Evolutionary conservation across 1,140 invertebrate genomes (phyloP).

Genomic region (Rhysida immarginata): DNA sequence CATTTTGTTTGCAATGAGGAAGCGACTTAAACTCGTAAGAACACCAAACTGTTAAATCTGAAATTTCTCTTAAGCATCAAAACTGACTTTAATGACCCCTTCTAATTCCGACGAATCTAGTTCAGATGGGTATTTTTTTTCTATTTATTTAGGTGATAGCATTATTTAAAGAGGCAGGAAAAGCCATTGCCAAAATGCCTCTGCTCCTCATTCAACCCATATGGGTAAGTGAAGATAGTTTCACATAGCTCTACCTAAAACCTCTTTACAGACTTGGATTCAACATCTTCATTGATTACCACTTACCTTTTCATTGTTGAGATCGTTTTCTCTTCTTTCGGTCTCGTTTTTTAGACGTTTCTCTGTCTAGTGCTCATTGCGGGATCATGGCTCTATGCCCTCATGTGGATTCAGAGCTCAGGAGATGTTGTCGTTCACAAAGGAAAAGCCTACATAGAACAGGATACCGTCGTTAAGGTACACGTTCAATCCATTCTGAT

Average conservation of each 20-base stretch:
- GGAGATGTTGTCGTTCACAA: conserved; percentile 35
- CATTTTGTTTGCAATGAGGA: conserved; percentile 7
- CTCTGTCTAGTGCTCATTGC: conserved; percentile 36
- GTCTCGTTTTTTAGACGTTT: conserved; percentile 54
- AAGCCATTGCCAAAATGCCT: conserved; percentile 52
- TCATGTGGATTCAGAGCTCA: conserved; percentile 44
- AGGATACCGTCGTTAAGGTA: conserved; percentile 37
- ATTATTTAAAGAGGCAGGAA: conserved; percentile 58
- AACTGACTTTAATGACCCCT: too few species aligned
- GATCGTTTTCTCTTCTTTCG: too few species aligned
- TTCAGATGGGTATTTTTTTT: too few species aligned
- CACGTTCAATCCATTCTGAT: too few species aligned
- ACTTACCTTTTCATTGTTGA: too few species aligned
- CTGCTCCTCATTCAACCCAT: conserved; percentile 56
- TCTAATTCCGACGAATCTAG: too few species aligned
- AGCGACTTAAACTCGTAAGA: conserved; percentile 6
- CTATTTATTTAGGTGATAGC: conserved; percentile 36
- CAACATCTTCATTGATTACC: not conserved
- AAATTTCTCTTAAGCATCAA: too few species aligned
- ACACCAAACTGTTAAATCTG: too few species aligned
- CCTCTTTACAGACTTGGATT: too few species aligned
- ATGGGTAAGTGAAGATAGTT: too few species aligned
- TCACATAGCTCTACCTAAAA: too few species aligned
- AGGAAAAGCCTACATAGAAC: conserved; percentile 32
- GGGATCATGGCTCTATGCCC: conserved; percentile 42